phyloP scores from a whole-genome alignment of 35 echinoderm and acorn worm species.

The Heliocidaris erythrogramma region DNA sequence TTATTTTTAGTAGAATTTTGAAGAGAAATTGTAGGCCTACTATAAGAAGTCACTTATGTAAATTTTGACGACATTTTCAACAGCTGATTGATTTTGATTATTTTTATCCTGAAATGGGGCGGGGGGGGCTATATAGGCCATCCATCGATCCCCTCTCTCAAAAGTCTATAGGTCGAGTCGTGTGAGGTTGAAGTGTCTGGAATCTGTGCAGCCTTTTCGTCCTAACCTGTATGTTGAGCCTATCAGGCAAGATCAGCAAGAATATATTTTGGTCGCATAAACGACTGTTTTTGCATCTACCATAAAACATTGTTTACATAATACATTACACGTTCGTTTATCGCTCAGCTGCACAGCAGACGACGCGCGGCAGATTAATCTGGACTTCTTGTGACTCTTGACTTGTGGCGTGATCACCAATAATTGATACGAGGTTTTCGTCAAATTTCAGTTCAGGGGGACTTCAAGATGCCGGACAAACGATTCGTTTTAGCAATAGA shows the following conservation, averaged over 20 bases:
- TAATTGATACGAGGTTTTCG: too few species aligned
- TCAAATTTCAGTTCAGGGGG: too few species aligned
- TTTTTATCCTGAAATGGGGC: too few species aligned
- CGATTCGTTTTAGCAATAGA: slow-evolving; percentile 54
- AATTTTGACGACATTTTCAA: too few species aligned
- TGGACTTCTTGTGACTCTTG: too few species aligned
- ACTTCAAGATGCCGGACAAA: background rate
- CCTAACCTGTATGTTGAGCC: background rate
- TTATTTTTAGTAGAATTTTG: too few species aligned
- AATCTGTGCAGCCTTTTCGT: background rate
- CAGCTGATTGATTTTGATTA: too few species aligned
- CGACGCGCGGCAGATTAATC: background rate
- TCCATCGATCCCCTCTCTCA: too few species aligned
- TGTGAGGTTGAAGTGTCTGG: background rate
- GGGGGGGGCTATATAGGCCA: too few species aligned
- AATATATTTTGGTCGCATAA: background rate
- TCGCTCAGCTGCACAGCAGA: background rate
- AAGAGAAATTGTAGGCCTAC: too few species aligned
- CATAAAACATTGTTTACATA: background rate
- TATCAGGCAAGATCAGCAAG: background rate
- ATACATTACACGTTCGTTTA: background rate
- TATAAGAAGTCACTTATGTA: too few species aligned
- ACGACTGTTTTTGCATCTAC: background rate
- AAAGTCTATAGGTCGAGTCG: background rate
- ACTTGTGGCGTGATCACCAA: too few species aligned